Conservation (phyloP, 2,113 vertebrate genomes). For the Phycodurus eques region DNA sequence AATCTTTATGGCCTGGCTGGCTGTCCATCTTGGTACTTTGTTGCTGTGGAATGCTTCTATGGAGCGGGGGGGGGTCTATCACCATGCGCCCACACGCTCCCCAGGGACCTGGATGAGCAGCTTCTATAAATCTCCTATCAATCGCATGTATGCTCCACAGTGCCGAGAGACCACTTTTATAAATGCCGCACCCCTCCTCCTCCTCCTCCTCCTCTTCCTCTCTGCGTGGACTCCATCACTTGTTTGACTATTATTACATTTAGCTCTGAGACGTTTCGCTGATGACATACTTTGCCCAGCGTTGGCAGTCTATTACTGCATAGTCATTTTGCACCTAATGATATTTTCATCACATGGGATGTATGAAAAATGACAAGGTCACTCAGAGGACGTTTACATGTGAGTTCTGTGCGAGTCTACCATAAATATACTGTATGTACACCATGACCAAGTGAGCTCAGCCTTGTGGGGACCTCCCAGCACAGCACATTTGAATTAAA, state of each 20-base stretch:
- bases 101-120: conserved; percentile 53
- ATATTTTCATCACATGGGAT: conserved; percentile 19
- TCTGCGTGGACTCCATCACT: conserved; percentile 20
- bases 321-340: conserved; percentile 13
- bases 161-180: conserved; percentile 32
- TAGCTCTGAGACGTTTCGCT: conserved; percentile 14
- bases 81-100: conserved; percentile 64
- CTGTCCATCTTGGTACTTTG: conserved; percentile 37
- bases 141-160: conserved; percentile 33
- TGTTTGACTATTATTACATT: conserved; percentile 18
- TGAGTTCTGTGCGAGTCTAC: not conserved
- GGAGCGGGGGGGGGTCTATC: conserved; percentile 56
- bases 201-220: not conserved
- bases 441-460: conserved; percentile 41
- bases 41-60: conserved; percentile 60
- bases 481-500: conserved; percentile 45
- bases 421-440: conserved; percentile 14
- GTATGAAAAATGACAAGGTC: conserved; percentile 45
- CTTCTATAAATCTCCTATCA: conserved; percentile 58
- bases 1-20: conserved; percentile 20
- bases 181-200: conserved; percentile 16
- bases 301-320: not conserved
- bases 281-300: not conserved
- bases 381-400: conserved; percentile 47
- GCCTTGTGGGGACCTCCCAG: conserved; percentile 36